Percentiles rank a stretch among this genome's conserved stretches.
These are phyloP conservation scores for Chalcosyrphus nemorum DNA, from an alignment of 2,888 invertebrate genomes.

Conservation along the genomic window DNA sequence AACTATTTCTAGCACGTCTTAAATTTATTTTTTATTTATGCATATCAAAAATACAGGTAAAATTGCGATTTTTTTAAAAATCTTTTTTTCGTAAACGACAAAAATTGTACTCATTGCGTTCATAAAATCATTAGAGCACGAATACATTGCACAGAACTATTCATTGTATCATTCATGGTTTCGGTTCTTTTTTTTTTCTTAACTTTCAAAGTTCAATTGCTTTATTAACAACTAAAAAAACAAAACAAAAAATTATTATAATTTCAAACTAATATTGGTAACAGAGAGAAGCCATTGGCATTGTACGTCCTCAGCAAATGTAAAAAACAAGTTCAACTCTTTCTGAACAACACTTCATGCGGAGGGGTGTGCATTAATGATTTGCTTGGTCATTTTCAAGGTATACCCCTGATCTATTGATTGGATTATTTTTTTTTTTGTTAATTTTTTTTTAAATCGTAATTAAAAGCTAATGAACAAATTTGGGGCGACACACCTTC, in stretches of 20 bases:
- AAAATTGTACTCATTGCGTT: background rate
- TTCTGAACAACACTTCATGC: slow-evolving; percentile 88
- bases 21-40: background rate
- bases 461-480: background rate
- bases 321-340: slow-evolving; percentile 83
- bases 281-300: slow-evolving; percentile 92
- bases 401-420: slow-evolving; percentile 44
- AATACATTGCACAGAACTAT: background rate
- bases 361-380: slow-evolving; percentile 93
- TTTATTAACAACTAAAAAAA: background rate
- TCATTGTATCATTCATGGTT: background rate
- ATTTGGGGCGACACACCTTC: background rate
- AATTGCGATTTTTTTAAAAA: background rate
- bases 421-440: background rate
- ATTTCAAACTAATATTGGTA: slow-evolving; percentile 23
- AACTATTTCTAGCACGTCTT: slow-evolving; percentile 12
- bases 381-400: slow-evolving; percentile 73
- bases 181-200: background rate
- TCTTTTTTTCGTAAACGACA: background rate
- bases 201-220: background rate
- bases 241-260: background rate
- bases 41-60: slow-evolving; percentile 28
- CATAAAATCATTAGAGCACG: background rate
- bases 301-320: slow-evolving; percentile 91
- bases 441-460: background rate